These are phyloP conservation scores for Hermetia illucens DNA, from an alignment of 1,140 invertebrate genomes.

Conservation along the genomic window DNA sequence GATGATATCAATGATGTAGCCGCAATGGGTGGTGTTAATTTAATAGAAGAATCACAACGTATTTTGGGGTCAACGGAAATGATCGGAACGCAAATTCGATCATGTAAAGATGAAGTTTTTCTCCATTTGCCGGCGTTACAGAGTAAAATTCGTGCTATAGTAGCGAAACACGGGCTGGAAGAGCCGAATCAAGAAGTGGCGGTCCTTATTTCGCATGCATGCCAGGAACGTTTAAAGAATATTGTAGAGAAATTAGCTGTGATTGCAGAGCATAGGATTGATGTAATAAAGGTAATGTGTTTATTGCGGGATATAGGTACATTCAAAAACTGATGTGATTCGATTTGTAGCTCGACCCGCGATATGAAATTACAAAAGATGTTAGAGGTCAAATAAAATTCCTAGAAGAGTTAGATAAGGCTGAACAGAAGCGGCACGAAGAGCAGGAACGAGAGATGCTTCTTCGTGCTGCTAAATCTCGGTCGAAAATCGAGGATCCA, in stretches of 20 bases:
- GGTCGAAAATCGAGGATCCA: slow-evolving; percentile 93
- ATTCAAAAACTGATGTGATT: slow-evolving; percentile 1
- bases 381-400: slow-evolving; percentile 89
- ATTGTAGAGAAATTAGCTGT: slow-evolving; percentile 85
- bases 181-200: slow-evolving; percentile 81
- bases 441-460: slow-evolving; percentile 89
- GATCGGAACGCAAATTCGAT: slow-evolving; percentile 89
- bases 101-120: slow-evolving; percentile 90
- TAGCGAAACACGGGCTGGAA: slow-evolving; percentile 66
- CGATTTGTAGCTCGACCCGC: slow-evolving; percentile 52
- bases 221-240: slow-evolving; percentile 84
- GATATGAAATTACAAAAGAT: slow-evolving; percentile 83
- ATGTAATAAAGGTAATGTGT: slow-evolving; percentile 62
- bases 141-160: slow-evolving; percentile 56
- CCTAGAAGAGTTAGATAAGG: slow-evolving; percentile 85
- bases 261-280: slow-evolving; percentile 88
- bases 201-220: slow-evolving; percentile 85
- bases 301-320: background rate
- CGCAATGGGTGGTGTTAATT: slow-evolving; percentile 97
- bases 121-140: slow-evolving; percentile 64
- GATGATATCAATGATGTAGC: slow-evolving; percentile 98
- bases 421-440: slow-evolving; percentile 86
- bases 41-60: slow-evolving; percentile 89
- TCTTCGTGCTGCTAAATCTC: slow-evolving; percentile 82
- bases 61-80: slow-evolving; percentile 91